These are phyloP conservation scores for Circaetus cinerascens DNA, from an alignment of 2,113 vertebrate genomes.

Conservation along the genomic window DNA sequence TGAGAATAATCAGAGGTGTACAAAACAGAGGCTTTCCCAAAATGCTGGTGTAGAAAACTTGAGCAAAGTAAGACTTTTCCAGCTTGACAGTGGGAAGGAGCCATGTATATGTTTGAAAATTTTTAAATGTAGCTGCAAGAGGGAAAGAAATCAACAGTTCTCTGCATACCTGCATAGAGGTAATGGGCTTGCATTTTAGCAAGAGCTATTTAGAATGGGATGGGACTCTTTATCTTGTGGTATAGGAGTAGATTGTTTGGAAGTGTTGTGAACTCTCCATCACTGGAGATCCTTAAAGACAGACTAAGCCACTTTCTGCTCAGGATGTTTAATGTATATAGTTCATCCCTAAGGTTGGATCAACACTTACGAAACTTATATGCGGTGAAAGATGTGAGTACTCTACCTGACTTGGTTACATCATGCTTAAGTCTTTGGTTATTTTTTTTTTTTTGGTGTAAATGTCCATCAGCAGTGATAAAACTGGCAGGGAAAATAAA, in stretches of 20 bases:
- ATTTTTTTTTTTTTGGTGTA: background rate
- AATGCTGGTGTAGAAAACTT: background rate
- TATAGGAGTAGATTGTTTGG: background rate
- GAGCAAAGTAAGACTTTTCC: background rate
- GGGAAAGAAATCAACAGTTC: background rate
- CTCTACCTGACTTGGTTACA: background rate
- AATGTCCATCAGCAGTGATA: background rate
- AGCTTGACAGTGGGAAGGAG: background rate
- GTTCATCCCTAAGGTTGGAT: background rate
- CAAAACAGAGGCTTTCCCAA: background rate
- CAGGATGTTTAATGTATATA: background rate
- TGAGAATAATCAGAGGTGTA: background rate
- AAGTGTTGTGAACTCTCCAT: background rate
- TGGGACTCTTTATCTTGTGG: background rate
- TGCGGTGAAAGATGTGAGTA: background rate
- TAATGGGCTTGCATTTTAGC: background rate
- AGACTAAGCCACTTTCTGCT: background rate
- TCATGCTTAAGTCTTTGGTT: background rate
- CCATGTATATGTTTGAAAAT: background rate
- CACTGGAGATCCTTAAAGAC: background rate
- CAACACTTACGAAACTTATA: background rate
- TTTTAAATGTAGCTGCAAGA: background rate
- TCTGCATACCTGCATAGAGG: background rate
- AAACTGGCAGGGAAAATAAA: background rate
- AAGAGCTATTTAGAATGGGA: background rate